A percentile compares a stretch with the other conserved stretches of the same genome.
These are phyloP conservation scores for Neomonachus schauinslandi DNA, from an alignment of 2,113 vertebrate genomes.

Conservation along the genomic window DNA sequence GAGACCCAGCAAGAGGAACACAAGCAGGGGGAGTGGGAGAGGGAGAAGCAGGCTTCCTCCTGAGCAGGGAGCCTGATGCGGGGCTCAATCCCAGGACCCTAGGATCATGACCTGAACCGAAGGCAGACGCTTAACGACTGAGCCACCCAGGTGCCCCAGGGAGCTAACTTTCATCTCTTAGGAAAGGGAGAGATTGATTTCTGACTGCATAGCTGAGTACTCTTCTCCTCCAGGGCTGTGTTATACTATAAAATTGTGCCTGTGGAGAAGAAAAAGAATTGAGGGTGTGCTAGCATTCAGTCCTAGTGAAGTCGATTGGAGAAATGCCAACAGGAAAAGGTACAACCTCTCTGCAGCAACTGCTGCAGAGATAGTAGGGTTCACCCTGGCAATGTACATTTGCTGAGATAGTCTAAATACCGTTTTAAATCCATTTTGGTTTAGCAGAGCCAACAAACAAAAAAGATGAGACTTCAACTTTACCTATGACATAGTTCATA, in stretches of 20 bases:
- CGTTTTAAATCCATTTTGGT: slow-evolving; percentile 14
- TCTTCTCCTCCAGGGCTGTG: background rate
- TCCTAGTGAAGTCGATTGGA: background rate
- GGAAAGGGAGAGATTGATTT: slow-evolving; percentile 49
- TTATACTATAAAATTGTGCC: slow-evolving; percentile 20
- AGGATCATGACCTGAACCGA: too few relatives aligned
- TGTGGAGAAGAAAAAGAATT: slow-evolving; percentile 28
- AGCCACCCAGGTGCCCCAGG: too few relatives aligned
- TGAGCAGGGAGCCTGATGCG: too few relatives aligned
- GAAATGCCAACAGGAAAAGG: slow-evolving; percentile 13
- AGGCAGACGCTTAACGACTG: too few relatives aligned
- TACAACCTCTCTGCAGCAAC: background rate
- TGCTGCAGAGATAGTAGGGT: background rate
- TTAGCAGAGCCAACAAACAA: background rate
- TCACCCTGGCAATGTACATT: background rate
- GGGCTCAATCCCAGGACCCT: too few relatives aligned
- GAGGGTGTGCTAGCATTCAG: background rate
- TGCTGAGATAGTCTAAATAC: slow-evolving; percentile 13
- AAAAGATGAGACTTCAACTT: slow-evolving; percentile 35
- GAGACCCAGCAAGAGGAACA: too few relatives aligned
- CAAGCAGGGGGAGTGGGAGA: too few relatives aligned
- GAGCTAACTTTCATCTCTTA: slow-evolving; percentile 4
- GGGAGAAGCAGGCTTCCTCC: too few relatives aligned
- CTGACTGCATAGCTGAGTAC: background rate
- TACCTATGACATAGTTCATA: background rate